Evolutionary conservation across 2,888 invertebrate genomes (phyloP), one percentile per base, ranked within the genome.

Genomic region (Eremobia ochroleuca): DNA sequence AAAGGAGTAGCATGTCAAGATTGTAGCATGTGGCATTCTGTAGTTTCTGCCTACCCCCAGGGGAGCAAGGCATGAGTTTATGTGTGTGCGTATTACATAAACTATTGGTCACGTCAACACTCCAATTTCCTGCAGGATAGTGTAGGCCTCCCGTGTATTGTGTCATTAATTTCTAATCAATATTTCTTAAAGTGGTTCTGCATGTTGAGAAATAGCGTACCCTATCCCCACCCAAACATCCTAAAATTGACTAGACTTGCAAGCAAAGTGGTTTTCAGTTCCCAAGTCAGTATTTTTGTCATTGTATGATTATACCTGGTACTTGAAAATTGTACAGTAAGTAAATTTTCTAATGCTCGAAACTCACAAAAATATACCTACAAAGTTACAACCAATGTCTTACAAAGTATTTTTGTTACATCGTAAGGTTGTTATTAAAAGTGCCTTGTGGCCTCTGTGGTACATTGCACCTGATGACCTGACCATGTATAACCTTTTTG

Each of bases 401-500:
- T 31, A 21, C 1, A 31, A 46, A 3, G 5, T 40, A 67, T 64
- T 46, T 55, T 0, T 58, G 28, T 75, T 52, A 70, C 37, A 81
- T 73, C 73, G 34, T 68, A 73, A 64, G 61, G 21, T 69, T 46
- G 18, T 59, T 65, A 61, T 62, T 61, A 49, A 37, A 34, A 18
- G 11, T 68, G 62, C 34, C 25, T 28, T 59, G 31, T 61, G 62
- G 65, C 72, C 61, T 75, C 59, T 58, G n/a, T n/a, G n/a, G n/a
- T 79, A 49, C 79, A 76, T 66, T 82, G 73, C 52, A 74, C 85
- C 64, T 82, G 73, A 80, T 70, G 79, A 71, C 64, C 74, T 83
- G 59, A 83, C 81, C 72, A 61, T 64, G 70, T 21, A 80, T 85
- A 76, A 86, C 87, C 88, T 83, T 80, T 86, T 70, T 82, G 80